Conservation (phyloP, 2,888 invertebrate species). For the Zaprionus lineosus region DNA sequence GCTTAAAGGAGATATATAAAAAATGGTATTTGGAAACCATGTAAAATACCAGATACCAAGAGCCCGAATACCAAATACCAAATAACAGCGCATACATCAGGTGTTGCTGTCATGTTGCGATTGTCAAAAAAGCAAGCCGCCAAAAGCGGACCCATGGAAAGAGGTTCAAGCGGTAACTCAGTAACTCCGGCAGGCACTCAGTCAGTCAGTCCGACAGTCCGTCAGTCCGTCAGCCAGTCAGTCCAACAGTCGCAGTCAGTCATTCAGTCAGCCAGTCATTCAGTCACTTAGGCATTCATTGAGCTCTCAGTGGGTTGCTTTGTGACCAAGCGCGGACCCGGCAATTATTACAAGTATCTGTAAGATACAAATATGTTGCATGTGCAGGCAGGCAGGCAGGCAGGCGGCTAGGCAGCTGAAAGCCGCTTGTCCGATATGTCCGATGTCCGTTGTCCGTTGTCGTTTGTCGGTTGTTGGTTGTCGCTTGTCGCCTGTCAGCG, state of each 20-base stretch:
- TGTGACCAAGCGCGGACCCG: constrained; percentile 34
- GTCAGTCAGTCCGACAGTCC: background rate
- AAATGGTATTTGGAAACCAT: constrained; percentile 20
- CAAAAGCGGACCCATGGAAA: no score
- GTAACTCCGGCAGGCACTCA: background rate
- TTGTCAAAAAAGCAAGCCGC: constrained; percentile 52
- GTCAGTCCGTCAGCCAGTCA: constrained; percentile 17
- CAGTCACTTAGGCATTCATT: constrained; percentile 37
- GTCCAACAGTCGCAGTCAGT: constrained; percentile 29
- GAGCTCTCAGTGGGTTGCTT: constrained; percentile 44
- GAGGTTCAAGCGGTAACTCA: constrained; percentile 1
- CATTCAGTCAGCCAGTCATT: constrained; percentile 38
- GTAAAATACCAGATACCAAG: constrained; percentile 23
- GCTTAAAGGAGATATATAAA: constrained; percentile 14
- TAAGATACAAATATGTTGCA: constrained; percentile 43
- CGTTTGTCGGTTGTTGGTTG: background rate
- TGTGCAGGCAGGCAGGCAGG: constrained; percentile 37
- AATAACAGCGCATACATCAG: constrained; percentile 45
- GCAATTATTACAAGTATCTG: constrained; percentile 61
- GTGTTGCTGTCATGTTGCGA: constrained; percentile 63
- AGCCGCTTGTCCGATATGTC: constrained; percentile 41
- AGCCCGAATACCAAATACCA: constrained; percentile 29
- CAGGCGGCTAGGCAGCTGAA: constrained; percentile 41
- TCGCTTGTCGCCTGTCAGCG: constrained; percentile 43
- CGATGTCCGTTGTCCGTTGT: background rate